These are phyloP conservation scores for Dryocosmus kuriphilus DNA, from an alignment of 2,888 invertebrate species.

Conservation along the genomic window DNA sequence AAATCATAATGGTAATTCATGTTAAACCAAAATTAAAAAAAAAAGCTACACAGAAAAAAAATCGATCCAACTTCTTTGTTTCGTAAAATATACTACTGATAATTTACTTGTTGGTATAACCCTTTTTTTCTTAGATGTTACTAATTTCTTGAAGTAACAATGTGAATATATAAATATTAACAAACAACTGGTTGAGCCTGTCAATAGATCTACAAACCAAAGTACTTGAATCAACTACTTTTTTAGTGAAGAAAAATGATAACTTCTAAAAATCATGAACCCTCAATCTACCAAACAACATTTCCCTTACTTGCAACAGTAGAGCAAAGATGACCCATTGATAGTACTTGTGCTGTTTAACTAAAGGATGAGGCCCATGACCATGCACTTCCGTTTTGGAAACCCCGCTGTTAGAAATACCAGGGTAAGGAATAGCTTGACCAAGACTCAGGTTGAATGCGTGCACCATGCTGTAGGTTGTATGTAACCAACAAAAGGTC, in stretches of 20 bases:
- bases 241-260: neutral
- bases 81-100: too few species aligned
- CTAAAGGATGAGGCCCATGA: constrained; percentile 77
- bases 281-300: neutral
- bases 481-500: constrained; percentile 96
- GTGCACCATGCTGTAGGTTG: constrained; percentile 90
- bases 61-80: too few species aligned
- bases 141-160: too few species aligned
- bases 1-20: too few species aligned
- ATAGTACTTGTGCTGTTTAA: constrained; percentile 80
- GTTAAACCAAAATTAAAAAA: too few species aligned
- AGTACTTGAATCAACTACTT: neutral
- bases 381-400: constrained; percentile 78
- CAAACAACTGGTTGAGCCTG: too few species aligned
- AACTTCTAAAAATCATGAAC: neutral
- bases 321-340: constrained; percentile 82
- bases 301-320: constrained; percentile 79
- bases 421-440: constrained; percentile 87
- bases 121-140: too few species aligned
- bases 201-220: neutral
- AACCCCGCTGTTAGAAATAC: constrained; percentile 82
- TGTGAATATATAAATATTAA: too few species aligned
- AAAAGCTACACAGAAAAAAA: too few species aligned
- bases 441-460: constrained; percentile 83
- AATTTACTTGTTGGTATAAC: too few species aligned